Evolutionary conservation across 1,140 invertebrate species (phyloP), one percentile per base, ranked within the genome.

Genomic region (Drosophila punjabiensis): DNA sequence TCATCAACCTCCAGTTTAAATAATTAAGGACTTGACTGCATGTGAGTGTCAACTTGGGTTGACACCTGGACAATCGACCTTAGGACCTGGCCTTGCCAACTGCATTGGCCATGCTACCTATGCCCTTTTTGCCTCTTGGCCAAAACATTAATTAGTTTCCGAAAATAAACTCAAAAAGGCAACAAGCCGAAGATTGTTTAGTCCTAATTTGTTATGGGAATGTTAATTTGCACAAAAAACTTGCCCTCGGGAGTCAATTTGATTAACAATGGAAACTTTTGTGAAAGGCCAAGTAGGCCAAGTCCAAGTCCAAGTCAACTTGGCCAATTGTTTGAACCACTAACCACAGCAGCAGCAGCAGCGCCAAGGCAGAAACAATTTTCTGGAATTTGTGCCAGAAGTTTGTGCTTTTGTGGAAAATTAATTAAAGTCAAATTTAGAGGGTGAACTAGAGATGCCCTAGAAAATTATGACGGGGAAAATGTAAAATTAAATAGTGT

Each of bases 191-290:
- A 50, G 39, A n/a, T 48, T 35, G 41, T 52, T 52, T 18, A 56
- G n/a, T 41, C 33, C 20, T 58, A 56, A 77, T 82, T 84, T 58
- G 64, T 70, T 86, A 78, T 67, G 78, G 32, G 65, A 78, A 81
- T 79, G 74, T 81, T 85, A 78, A 86, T 85, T 85, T 86, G 78
- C 61, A 41, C 48, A 69, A 81, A 85, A 53, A 53, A 86, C 75
- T 82, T 82, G 35, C 52, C 63, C 69, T 79, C 52, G 52, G 55
- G 69, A 86, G 82, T 79, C 65, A 74, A 81, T 84, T 85, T 86
- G 68, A 81, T 86, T 75, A 86, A 85, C 82, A 86, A 85, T 86
- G 35, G 32, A 82, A 86, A 86, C 18, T 85, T 85, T 74, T 47
- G 37, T 37, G 52, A 52, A 50, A 33, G 24, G 67, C 65, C 55